Conservation (phyloP, 2,113 vertebrate genomes). For the Varanus komodoensis region DNA sequence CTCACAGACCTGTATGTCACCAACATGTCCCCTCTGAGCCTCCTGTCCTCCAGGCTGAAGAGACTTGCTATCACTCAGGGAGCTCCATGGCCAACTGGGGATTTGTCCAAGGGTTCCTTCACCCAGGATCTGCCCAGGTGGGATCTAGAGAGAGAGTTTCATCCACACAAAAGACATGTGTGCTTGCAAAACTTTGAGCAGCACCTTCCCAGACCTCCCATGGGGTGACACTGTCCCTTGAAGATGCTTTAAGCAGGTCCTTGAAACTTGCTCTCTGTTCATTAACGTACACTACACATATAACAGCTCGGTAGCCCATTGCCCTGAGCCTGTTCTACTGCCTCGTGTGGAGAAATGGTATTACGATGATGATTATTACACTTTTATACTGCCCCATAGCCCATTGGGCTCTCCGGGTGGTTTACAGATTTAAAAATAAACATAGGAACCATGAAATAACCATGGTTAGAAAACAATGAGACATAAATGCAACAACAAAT, state of each 20-base stretch:
- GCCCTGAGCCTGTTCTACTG: neutral
- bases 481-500: no score
- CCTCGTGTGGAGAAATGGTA: neutral
- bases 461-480: no score
- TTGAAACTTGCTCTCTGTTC: neutral
- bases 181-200: no score
- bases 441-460: no score
- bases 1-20: no score
- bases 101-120: neutral
- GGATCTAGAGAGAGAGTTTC: neutral
- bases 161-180: neutral
- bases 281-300: neutral
- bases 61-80: neutral
- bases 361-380: no score
- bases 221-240: neutral
- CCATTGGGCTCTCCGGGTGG: no score
- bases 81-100: neutral
- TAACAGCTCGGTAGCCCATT: neutral
- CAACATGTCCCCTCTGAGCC: no score
- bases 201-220: neutral
- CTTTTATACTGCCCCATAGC: no score
- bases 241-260: neutral
- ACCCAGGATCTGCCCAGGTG: neutral
- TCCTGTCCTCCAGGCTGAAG: no score
- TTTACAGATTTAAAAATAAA: no score